phyloP scores from a whole-genome alignment of 2,113 vertebrate genomes.

The human (Homo sapiens) region GRCh38 chr5:44733001-44733500 shows the following conservation, averaged over 20 bases:
- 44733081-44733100: neutral
- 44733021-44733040: neutral
- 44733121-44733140: neutral
- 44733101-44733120: neutral
- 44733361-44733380: neutral
- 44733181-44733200: neutral
- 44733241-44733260: neutral
- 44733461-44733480: neutral
- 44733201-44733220: neutral
- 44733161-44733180: neutral
- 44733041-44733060: neutral
- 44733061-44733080: neutral
- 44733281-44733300: neutral
- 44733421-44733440: neutral
- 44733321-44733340: neutral
- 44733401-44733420: neutral
- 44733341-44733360: neutral
- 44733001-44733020: neutral
- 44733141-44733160: neutral
- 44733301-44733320: neutral
- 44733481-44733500: slow-evolving; percentile 24
- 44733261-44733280: neutral
- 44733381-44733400: neutral
- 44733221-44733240: neutral
- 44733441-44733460: neutral